Base-by-base conservation (phyloP, 2,888 invertebrate species). In the Coenonympha glycerion region DNA sequence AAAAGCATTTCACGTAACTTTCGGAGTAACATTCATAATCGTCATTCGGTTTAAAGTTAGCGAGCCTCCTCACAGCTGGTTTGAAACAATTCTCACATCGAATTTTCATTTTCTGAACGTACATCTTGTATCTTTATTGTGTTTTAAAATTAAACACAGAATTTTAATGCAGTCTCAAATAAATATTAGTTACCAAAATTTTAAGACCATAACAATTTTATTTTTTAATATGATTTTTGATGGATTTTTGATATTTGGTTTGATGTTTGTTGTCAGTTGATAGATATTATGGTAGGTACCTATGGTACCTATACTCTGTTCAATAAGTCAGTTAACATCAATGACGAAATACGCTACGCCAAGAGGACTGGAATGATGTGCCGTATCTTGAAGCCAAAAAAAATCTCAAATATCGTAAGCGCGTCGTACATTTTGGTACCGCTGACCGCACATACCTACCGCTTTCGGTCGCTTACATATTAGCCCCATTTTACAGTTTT, bases 1-100 rank as follows among this genome's bases (percentile, higher is more conserved):
- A 85, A 56, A 86, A 85, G 55, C 81, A 80, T 62, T 82, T 82
- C 16, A 83, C 62, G 49, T 84, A 86, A 58, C 76, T 70, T 39
- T 84, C 78, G 0, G 77, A 67, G 52, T 79, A 79, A 55, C 81
- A 83, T 51, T 79, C 79, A 33, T 69, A 78, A 21, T 75, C 71
- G 40, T 80, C 75, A 15, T 64, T 71, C 1, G 62, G 63, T 53
- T 68, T 66, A 49, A 77, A 71, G 8, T 76, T 61, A 0, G 69
- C 76, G n/a, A 81, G 64, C 8, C 77, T 66, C 4, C 66, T 67
- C 9, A 63, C 63, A 1, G 51, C 56, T 0, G 81, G 79, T 37
- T 60, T 71, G 49, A 69, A 71, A 53, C 77, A 83, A 13, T 69
- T 63, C 2, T 66, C 63, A 53, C 77, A 79, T 37, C 59, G 64